Evolutionary conservation across 2,113 vertebrate genomes (phyloP).

Genomic region (Cinclus cinclus): DNA sequence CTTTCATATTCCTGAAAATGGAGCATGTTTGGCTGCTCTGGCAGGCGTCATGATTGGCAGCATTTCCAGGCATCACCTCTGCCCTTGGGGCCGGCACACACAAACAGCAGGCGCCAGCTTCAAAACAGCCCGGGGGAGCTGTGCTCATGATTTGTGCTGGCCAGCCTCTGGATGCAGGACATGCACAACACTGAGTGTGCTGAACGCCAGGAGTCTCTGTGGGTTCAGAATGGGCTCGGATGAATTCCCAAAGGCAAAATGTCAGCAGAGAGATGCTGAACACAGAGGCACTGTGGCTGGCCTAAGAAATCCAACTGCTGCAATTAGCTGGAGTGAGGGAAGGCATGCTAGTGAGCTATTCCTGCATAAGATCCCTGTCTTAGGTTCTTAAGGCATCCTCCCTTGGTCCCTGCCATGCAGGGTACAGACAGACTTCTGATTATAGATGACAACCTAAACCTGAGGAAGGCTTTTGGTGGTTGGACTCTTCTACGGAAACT

Average conservation of each 20-base stretch:
- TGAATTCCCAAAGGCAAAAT: not conserved
- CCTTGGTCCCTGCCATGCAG: not conserved
- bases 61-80: slow-evolving; percentile 9
- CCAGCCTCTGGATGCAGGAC: not conserved
- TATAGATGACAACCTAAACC: not conserved
- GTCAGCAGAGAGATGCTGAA: not conserved
- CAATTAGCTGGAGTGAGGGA: not conserved
- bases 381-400: not conserved
- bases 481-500: not conserved
- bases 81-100: not conserved
- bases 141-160: not conserved
- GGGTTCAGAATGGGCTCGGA: not conserved
- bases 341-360: fast-evolving
- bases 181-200: not conserved
- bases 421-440: not conserved
- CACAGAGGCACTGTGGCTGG: fast-evolving
- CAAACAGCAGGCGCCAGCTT: not conserved
- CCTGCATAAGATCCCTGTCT: fast-evolving
- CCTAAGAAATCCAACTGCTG: not conserved
- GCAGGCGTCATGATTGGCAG: not conserved
- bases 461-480: not conserved
- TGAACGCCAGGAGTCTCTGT: not conserved
- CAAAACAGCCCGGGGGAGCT: not conserved
- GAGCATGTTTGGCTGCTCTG: not conserved
- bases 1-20: not conserved